Conservation (phyloP, 2,797 vertebrate species). For the Onychomys arenicola region DNA sequence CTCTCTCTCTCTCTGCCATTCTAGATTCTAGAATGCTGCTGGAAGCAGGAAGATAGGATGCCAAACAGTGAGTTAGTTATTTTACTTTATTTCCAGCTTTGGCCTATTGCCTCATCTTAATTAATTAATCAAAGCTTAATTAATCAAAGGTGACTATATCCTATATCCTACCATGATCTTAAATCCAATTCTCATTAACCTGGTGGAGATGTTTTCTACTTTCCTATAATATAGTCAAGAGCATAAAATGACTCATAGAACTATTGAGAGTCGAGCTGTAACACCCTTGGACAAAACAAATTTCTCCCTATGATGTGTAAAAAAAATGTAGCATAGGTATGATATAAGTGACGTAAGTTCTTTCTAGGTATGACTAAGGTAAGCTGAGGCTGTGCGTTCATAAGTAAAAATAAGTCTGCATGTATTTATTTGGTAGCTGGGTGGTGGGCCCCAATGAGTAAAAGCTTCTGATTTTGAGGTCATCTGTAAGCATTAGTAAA, state of each 20-base stretch:
- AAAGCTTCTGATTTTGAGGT: not conserved
- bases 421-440: not conserved
- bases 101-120: not conserved
- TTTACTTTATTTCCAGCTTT: not conserved
- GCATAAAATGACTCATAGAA: slow-evolving; percentile 52
- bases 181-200: slow-evolving; percentile 2
- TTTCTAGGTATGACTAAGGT: not conserved
- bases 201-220: not conserved
- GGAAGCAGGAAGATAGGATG: not conserved
- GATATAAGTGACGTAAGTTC: not conserved
- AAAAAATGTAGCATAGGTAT: not conserved
- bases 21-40: not conserved
- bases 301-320: slow-evolving; percentile 1
- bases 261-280: not conserved
- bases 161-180: not conserved
- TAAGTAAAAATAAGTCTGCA: not conserved
- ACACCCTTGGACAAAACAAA: not conserved
- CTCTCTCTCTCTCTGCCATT: not conserved
- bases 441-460: not conserved
- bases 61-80: not conserved
- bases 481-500: not conserved
- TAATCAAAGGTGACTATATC: not conserved
- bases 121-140: slow-evolving; percentile 7
- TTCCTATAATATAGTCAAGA: slow-evolving; percentile 23
- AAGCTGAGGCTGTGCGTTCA: not conserved